phyloP scores from a whole-genome alignment of 2,797 vertebrate genomes.

The Avahi laniger region DNA sequence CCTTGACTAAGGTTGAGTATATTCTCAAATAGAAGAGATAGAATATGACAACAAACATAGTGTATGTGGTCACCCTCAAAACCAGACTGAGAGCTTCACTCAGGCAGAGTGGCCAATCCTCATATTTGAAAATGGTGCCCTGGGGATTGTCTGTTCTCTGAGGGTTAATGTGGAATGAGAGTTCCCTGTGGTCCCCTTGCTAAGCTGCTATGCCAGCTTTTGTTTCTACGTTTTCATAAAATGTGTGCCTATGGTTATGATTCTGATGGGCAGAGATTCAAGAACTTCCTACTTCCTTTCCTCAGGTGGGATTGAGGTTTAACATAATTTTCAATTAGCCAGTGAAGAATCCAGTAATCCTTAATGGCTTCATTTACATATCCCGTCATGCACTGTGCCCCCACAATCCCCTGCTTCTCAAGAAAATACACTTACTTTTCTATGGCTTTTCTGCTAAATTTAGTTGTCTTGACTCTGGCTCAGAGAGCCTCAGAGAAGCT shows the following conservation, averaged over 20 bases:
- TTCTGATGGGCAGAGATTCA: not conserved
- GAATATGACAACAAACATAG: not conserved
- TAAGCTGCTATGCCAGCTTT: not conserved
- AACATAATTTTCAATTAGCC: constrained; percentile 3
- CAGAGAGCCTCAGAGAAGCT: not conserved
- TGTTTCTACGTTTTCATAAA: not conserved
- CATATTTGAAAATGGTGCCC: not conserved
- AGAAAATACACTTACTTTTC: not conserved
- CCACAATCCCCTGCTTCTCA: not conserved
- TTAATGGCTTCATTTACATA: not conserved
- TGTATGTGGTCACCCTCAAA: not conserved
- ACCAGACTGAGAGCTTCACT: not conserved
- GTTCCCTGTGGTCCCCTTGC: not conserved
- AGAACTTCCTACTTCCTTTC: not conserved
- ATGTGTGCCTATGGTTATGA: not conserved
- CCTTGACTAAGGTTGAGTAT: not conserved
- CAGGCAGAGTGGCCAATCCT: not conserved
- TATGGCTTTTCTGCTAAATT: not conserved
- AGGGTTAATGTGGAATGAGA: not conserved
- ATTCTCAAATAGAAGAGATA: constrained; percentile 17
- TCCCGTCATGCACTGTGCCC: not conserved
- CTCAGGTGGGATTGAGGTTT: constrained; percentile 10
- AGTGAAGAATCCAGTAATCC: not conserved
- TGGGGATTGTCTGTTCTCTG: not conserved
- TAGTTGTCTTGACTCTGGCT: not conserved